A percentile compares a stretch with the other conserved stretches of the same genome.
These are phyloP conservation scores for Nothura maculosa DNA, from an alignment of 2,797 vertebrate species.

Conservation along the genomic window DNA sequence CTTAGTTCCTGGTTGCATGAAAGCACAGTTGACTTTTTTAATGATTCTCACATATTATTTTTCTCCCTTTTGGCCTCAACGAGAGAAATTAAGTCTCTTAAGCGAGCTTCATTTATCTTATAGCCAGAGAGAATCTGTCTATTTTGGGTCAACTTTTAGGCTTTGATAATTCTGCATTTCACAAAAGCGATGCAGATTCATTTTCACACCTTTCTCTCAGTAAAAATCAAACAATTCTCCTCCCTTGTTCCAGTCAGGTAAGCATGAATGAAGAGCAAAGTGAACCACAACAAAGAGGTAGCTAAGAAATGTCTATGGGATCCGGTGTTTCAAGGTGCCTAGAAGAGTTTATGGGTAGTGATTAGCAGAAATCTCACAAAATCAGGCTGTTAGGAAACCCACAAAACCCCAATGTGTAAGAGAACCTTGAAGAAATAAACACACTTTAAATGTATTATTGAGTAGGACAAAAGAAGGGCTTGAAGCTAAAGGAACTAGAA, in stretches of 20 bases:
- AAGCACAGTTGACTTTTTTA: not conserved
- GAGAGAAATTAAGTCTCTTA: conserved; percentile 1
- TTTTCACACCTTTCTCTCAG: not conserved
- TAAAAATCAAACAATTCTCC: not conserved
- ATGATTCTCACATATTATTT: not conserved
- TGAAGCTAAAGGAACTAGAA: not conserved
- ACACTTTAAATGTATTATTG: not conserved
- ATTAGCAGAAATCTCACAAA: not conserved
- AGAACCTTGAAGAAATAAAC: not conserved
- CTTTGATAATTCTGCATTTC: not conserved
- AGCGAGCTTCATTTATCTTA: not conserved
- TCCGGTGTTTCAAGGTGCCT: not conserved
- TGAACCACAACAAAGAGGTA: not conserved
- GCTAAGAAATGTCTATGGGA: not conserved
- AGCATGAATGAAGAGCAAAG: not conserved
- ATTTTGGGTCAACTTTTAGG: not conserved
- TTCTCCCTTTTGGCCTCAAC: not conserved
- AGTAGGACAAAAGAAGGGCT: not conserved
- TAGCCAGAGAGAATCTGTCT: not conserved
- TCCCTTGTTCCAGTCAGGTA: not conserved
- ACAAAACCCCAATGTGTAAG: not conserved
- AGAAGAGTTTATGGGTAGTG: not conserved
- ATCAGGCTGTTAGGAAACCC: not conserved
- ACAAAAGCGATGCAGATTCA: not conserved
- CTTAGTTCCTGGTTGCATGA: not conserved